Base-by-base conservation (phyloP, 2,797 vertebrate genomes). In the Acanthopagrus latus region DNA sequence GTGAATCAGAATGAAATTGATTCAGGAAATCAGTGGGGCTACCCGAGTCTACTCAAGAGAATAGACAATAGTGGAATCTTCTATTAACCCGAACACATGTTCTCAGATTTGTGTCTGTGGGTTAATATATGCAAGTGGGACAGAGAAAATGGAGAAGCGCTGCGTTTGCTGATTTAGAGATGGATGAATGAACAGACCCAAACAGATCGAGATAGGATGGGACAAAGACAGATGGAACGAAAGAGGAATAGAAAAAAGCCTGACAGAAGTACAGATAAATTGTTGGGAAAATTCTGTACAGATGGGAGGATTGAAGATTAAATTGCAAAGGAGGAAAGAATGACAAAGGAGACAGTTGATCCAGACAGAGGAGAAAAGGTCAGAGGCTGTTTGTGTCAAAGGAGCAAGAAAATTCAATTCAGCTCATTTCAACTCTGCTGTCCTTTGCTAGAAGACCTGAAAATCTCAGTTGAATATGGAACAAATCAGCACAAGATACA, bases 101-200 rank as follows among this genome's bases (percentile, higher is more conserved):
- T 48, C n/a, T 71, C 54, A 50, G 52, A 60, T 69, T 58, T 62
- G 76, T 59, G 68, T 70, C 58, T 66, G 41, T 17, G 38, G 59
- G 64, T 23, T 71, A 72, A 56, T 64, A 38, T 63, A 56, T 64
- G 58, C 50, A 44, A 63, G 57, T 50, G 58, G 56, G 58, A 14
- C 44, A 27, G 25, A 55, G 55, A 51, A 52, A 57, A 56, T n/a
- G 7, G 46, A 74, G 69, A 66, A 64, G 63, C 25, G 69, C 64
- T 57, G 68, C n/a, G 76, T 60, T 68, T 29, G 74, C 69, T 47
- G 71, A 74, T 78, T 71, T 52, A 13, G 57, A 48, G 75, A 70
- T 44, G 33, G 13, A 68, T 75, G 64, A 81, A 81, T 66, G 38
- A 68, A 74, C 23, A 41, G 41, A 71, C 67, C 38, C 66, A 46